Evolutionary conservation across 1,140 invertebrate species (phyloP), one percentile per base, ranked within the genome.

Genomic region (Cyclargus thomasi): DNA sequence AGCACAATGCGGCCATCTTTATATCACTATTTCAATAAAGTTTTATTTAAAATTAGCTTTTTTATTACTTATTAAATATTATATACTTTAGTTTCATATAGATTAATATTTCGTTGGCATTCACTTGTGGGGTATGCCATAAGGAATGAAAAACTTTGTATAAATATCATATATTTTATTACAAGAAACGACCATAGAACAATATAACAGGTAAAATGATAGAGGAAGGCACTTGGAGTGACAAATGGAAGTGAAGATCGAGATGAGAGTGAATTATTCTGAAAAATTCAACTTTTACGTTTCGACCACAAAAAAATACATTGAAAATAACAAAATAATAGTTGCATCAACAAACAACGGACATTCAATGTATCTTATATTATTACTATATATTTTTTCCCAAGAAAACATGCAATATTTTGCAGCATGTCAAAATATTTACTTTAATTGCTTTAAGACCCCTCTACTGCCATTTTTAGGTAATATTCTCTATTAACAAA

Each of bases 161-260:
- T 29, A 29, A n/a, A n/a, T 29, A 0, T 57, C 20, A 65, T 65
- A 29, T 35, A 65, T 65, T 55, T 55, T 65, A 55, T 55, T 65
- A 22, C 55, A 55, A n/a, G 39, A 65, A 16, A 55, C 47, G 64
- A 55, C 22, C 18, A 65, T 65, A 10, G n/a, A 55, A 65, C 63
- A 64, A 39, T 53, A 66, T 55, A 65, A 65, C 64, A 65, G 17
- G 21, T 17, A 18, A 66, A 47, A 66, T 66, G 55, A 66, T 55
- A 65, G 64, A 55, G 64, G 64, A 65, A 65, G 64, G 64, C 64
- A 65, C 64, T 65, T 55, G 53, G 47, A 65, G 20, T 65, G 18
- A 53, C 47, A 65, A 65, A 53, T 29, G 47, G 64, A 53, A 55
- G 53, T 55, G 53, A 55, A 16, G 6, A 8, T 55, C 53, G 47